Evolutionary conservation across 2,888 invertebrate species (phyloP), one percentile per base, ranked within the genome.

Genomic region (Dicranocentrus wangi): DNA sequence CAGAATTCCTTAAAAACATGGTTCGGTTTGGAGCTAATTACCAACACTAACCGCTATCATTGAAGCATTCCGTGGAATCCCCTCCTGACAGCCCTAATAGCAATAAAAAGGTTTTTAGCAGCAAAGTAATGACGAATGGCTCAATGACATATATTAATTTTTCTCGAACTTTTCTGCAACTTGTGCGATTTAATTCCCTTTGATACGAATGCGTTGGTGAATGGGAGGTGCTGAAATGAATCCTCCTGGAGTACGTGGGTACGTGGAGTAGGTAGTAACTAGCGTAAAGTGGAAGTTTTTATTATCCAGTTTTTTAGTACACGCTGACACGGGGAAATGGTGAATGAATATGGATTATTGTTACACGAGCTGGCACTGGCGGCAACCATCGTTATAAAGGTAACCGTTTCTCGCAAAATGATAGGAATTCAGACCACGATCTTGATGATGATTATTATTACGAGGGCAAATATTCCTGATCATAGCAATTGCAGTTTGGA

Each of bases 131-230:
- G 32, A 32, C 10, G 32, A 32, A 32, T 32, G 47, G 17, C 8
- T 47, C 5, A 47, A 66, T n/a, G 21, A 43, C 68, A 5, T 82
- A 82, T 79, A 79, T 82, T 82, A 19, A 79, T 79, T 80, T 82
- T 82, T 32, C 79, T 27, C 47, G 79, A 70, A 25, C 82, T 82
- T 32, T 82, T 82, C 71, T 82, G 82, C 58, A 82, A 73, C 69
- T 82, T 82, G 28, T 79, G 75, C 43, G 82, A 75, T 58, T 75
- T 75, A 53, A 15, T 51, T 47, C 47, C 13, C n/a, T 17, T n/a
- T 47, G 10, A 5, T 3, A 47, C 8, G 5, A 32, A 32, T 39
- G 23, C 2, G 15, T 55, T 1, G 43, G 25, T 15, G 47, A 39
- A 17, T 63, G 42, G 1, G 19, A 43, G 21, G n/a, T n/a, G n/a